Evolutionary conservation across 2,888 invertebrate species (phyloP).

Genomic region (Parnassius smintheus): DNA sequence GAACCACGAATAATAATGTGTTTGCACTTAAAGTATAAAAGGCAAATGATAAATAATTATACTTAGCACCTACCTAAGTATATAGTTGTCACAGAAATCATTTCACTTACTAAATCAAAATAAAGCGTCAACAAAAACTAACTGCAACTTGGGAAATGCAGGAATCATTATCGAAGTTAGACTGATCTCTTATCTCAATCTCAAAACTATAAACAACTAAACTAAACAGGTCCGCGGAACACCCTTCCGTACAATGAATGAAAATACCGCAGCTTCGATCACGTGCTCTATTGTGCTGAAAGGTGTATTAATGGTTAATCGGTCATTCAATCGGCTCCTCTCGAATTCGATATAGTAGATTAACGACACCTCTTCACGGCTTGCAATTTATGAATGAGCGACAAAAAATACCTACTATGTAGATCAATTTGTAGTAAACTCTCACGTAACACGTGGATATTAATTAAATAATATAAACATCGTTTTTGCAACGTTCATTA

Average conservation of each 20-base stretch:
- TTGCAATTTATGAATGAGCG: conserved; percentile 59
- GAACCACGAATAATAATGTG: neutral
- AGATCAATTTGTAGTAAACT: conserved; percentile 53
- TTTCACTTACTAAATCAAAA: neutral
- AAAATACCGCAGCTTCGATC: conserved; percentile 53
- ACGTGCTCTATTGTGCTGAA: conserved; percentile 71
- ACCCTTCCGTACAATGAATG: conserved; percentile 62
- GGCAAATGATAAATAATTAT: neutral
- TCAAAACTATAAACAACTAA: conserved; percentile 39
- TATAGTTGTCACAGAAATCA: neutral
- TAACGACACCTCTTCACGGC: conserved; percentile 59
- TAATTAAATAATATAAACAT: conserved; percentile 29
- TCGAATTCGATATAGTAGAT: conserved; percentile 53
- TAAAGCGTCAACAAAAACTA: conserved; percentile 19
- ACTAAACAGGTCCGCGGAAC: conserved; percentile 43
- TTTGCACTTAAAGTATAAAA: conserved; percentile 1
- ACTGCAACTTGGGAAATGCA: conserved; percentile 4
- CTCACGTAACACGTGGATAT: conserved; percentile 46
- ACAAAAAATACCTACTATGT: conserved; percentile 57
- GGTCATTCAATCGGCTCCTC: conserved; percentile 60
- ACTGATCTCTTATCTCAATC: conserved; percentile 42
- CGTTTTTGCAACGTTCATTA: conserved; percentile 14
- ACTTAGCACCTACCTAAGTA: neutral
- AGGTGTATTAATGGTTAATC: conserved; percentile 69
- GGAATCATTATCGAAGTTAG: conserved; percentile 23